Evolutionary conservation across 2,888 invertebrate genomes (phyloP).

Genomic region (Limenitis camilla): DNA sequence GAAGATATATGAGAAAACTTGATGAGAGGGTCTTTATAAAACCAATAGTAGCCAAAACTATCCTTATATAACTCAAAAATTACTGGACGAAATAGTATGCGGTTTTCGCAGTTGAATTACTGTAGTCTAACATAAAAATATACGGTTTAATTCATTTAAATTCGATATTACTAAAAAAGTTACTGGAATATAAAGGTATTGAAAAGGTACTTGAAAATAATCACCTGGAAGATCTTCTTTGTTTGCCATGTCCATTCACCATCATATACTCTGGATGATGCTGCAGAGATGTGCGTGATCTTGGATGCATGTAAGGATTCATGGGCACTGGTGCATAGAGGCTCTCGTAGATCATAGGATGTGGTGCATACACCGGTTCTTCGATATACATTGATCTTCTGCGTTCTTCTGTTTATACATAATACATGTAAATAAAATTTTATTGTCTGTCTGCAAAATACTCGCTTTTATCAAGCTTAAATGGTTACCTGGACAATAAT

Average conservation of each 20-base stretch:
- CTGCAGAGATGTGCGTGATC: constrained; percentile 52
- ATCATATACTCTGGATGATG: constrained; percentile 59
- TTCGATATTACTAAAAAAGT: background rate
- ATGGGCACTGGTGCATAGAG: constrained; percentile 53
- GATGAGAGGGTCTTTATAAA: too few relatives aligned
- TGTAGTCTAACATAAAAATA: too few relatives aligned
- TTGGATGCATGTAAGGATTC: constrained; percentile 49
- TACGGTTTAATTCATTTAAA: too few relatives aligned
- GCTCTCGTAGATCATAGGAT: constrained; percentile 59
- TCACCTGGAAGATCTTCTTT: constrained; percentile 61
- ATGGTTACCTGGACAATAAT: too few relatives aligned
- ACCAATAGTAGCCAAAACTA: too few relatives aligned
- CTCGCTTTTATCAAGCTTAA: too few relatives aligned
- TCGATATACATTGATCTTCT: constrained; percentile 61
- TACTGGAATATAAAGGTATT: background rate
- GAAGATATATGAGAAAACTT: too few relatives aligned
- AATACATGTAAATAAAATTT: too few relatives aligned
- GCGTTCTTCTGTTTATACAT: constrained; percentile 46
- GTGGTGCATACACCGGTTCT: constrained; percentile 55
- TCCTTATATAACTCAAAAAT: too few relatives aligned
- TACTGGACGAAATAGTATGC: too few relatives aligned
- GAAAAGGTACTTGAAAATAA: background rate
- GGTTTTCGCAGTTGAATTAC: too few relatives aligned
- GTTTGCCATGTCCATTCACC: constrained; percentile 46
- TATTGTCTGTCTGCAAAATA: too few relatives aligned